A percentile compares a stretch with the other conserved stretches of the same genome.
These are phyloP conservation scores for Dastarcus helophoroides DNA, from an alignment of 2,888 invertebrate genomes.

Conservation along the genomic window DNA sequence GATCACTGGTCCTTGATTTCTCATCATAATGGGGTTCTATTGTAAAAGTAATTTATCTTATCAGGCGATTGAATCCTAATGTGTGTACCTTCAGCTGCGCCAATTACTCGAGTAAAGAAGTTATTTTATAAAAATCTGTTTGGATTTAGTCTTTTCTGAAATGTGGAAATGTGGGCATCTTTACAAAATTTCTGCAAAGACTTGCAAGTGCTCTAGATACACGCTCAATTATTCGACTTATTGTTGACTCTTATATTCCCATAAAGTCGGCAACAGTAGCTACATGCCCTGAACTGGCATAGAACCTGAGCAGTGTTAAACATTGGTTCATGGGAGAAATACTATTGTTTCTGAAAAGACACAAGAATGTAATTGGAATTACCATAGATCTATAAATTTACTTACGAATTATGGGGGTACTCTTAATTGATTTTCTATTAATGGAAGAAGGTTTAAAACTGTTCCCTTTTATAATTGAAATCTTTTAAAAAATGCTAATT, in stretches of 20 bases:
- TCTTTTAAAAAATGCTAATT: constrained; percentile 1
- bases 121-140: constrained; percentile 4
- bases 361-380: too few species aligned
- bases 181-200: constrained; percentile 2
- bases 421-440: constrained; percentile 2
- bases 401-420: constrained; percentile 4
- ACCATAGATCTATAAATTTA: too few species aligned
- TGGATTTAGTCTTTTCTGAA: too few species aligned
- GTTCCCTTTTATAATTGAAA: constrained; percentile 1
- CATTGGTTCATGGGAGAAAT: constrained; percentile 7
- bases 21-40: too few species aligned
- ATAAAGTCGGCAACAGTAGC: constrained; percentile 4
- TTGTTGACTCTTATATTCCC: constrained; percentile 6
- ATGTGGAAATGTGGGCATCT: too few species aligned
- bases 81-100: constrained; percentile 8
- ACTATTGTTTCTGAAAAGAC: constrained; percentile 6
- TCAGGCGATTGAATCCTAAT: constrained; percentile 9
- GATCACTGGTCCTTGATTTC: too few species aligned
- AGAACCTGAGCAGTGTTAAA: constrained; percentile 3
- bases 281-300: constrained; percentile 4
- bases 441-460: constrained; percentile 3
- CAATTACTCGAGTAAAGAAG: constrained; percentile 7
- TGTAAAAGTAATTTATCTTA: constrained; percentile 5
- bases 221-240: constrained; percentile 3
- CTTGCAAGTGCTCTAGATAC: constrained; percentile 4